Base-by-base conservation (phyloP, 2,888 invertebrate species). In the Acleris sparsana region DNA sequence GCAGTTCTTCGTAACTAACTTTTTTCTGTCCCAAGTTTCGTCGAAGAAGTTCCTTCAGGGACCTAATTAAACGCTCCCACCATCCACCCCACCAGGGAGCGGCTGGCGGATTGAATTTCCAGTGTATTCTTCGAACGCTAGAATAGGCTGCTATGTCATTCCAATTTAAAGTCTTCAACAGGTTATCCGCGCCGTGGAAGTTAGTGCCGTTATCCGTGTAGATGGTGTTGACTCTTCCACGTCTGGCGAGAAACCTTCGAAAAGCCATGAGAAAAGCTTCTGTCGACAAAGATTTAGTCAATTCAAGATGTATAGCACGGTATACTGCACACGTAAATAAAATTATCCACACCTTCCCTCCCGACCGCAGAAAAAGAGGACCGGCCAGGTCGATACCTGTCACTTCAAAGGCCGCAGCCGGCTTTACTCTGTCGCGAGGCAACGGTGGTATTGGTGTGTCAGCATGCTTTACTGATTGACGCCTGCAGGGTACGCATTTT, bases 321-420 rank as follows among this genome's bases (percentile, higher is more conserved):
- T 62, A 69, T 1, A 62, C 63, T 5, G 69, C 69, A 25, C 69
- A 69, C 0, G 65, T 69, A 49, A 48, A 65, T 6, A 65, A 44
- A 4, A 66, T 60, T 18, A 69, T 55, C 62, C 65, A 68, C n/a
- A 58, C 58, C 17, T 68, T 57, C 13, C 61, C 61, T 16, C 49
- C 53, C 18, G 17, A 18, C 48, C 1, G 3, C 7, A 18, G 6
- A 33, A 48, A 48, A 17, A 48, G 48, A 1, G 22, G 29, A 18
- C 48, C 69, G 44, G 69, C 65, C 4, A 69, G 22, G 18, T 69
- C 69, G 7, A 69, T 53, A 4, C 69, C 69, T 20, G 62, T 59
- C 1, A 53, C 57, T 17, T 65, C 51, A 17, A 62, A 69, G 0
- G 61, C 52, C 13, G 59, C 59, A 11, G 57, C 3, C 17, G 62